Percentiles rank a stretch among this genome's conserved stretches.
These are phyloP conservation scores for Etheostoma perlongum DNA, from an alignment of 2,797 vertebrate genomes.

Conservation along the genomic window DNA sequence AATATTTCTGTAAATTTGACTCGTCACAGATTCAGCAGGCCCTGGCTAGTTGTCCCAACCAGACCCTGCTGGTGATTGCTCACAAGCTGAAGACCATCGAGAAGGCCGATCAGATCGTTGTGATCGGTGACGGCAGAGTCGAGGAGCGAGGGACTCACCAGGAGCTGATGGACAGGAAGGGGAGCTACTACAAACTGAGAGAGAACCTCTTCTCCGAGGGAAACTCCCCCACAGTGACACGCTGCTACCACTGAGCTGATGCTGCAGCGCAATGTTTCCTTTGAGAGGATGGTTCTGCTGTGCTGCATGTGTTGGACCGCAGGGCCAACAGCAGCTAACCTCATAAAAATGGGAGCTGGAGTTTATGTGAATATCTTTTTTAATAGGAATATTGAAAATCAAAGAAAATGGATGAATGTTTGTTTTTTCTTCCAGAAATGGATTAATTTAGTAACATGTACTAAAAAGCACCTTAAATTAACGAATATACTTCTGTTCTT, in stretches of 20 bases:
- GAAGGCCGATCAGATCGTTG: constrained; percentile 84
- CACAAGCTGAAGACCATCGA: constrained; percentile 86
- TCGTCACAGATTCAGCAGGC: constrained; percentile 82
- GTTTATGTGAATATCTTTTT: constrained; percentile 3
- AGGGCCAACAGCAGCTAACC: not conserved
- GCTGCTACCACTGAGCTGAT: not conserved
- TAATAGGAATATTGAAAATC: not conserved
- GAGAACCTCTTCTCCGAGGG: constrained; percentile 73
- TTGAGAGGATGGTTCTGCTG: rapidly evolving
- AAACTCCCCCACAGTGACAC: not conserved
- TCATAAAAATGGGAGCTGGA: not conserved
- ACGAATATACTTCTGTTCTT: not conserved
- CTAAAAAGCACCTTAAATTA: not conserved
- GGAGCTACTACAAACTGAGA: constrained; percentile 81
- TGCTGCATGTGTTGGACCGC: not conserved
- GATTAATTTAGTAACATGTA: not conserved
- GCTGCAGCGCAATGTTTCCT: not conserved
- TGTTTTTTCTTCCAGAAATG: not conserved
- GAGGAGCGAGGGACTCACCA: constrained; percentile 80
- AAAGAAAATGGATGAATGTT: too few relatives aligned
- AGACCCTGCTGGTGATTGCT: constrained; percentile 89
- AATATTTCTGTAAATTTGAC: not conserved
- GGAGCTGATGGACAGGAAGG: constrained; percentile 79
- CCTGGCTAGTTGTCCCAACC: constrained; percentile 46
- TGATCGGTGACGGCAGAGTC: constrained; percentile 81